phyloP scores from a whole-genome alignment of 2,797 vertebrate genomes.

The Pseudochirops corinnae region DNA sequence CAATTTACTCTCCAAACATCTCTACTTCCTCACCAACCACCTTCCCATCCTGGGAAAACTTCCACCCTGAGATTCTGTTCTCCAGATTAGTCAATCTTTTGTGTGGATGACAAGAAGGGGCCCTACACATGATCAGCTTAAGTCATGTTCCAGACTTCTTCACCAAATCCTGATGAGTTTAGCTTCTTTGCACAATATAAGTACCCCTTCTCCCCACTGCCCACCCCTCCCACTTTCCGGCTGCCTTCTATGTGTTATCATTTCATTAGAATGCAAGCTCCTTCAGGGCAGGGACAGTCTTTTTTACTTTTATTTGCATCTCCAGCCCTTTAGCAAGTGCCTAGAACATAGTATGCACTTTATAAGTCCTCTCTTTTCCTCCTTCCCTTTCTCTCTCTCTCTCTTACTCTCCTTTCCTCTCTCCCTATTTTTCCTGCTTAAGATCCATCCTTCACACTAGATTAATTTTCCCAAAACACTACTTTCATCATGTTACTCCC shows the following conservation, averaged over 20 bases:
- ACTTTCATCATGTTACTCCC: neutral
- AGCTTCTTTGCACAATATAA: neutral
- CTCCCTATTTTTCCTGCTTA: neutral
- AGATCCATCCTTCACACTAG: neutral
- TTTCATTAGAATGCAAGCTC: neutral
- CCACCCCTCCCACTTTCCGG: neutral
- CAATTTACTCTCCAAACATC: neutral
- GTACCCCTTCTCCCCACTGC: neutral
- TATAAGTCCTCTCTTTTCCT: neutral
- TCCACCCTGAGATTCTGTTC: neutral
- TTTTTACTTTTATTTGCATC: neutral
- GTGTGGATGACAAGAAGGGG: neutral
- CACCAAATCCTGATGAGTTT: neutral
- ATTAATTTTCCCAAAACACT: neutral
- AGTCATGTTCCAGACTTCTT: neutral
- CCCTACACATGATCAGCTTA: neutral
- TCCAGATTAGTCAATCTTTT: neutral
- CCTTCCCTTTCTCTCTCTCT: neutral
- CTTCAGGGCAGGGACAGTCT: neutral
- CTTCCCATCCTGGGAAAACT: neutral
- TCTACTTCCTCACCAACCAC: neutral
- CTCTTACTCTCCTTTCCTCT: accelerated
- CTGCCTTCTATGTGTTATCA: neutral
- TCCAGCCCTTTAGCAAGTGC: neutral
- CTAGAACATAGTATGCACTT: neutral